Conservation (phyloP, 1,140 invertebrate species). For the Zaprionus davidi region DNA sequence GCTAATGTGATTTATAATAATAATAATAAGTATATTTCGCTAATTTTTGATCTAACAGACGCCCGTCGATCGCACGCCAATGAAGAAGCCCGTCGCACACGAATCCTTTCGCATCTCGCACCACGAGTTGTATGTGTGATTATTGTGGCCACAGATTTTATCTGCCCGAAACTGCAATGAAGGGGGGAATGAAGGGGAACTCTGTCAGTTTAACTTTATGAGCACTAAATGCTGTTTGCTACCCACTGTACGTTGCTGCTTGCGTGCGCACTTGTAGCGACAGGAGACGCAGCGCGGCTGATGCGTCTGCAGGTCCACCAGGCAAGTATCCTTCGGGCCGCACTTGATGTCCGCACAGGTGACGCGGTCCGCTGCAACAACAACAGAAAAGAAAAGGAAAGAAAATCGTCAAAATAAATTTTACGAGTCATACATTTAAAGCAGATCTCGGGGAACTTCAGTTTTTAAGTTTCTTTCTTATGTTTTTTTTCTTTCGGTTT, state of each 20-base stretch:
- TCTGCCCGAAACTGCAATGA: conserved; percentile 49
- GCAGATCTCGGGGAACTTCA: conserved; percentile 28
- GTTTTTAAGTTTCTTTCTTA: conserved; percentile 30
- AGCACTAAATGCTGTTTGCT: background rate
- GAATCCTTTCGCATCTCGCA: conserved; percentile 94
- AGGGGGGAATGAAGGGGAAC: background rate
- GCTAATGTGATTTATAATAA: conserved; percentile 32
- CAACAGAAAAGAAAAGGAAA: conserved; percentile 18
- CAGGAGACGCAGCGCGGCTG: conserved; percentile 92
- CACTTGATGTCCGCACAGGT: conserved; percentile 91
- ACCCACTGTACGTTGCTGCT: conserved; percentile 71
- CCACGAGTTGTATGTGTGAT: conserved; percentile 93
- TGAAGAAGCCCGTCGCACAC: conserved; percentile 91
- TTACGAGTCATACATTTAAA: conserved; percentile 64
- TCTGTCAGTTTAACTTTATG: conserved; percentile 1
- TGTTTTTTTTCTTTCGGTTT: conserved; percentile 15
- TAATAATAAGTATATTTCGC: conserved; percentile 28
- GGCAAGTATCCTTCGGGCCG: conserved; percentile 90
- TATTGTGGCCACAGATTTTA: conserved; percentile 92
- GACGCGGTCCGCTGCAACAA: conserved; percentile 86
- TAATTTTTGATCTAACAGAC: conserved; percentile 70
- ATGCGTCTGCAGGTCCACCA: conserved; percentile 89
- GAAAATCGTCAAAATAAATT: conserved; percentile 49
- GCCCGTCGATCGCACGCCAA: conserved; percentile 91
- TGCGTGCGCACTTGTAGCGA: conserved; percentile 84